Percentiles rank a stretch among this genome's conserved stretches.
Conservation (phyloP, 2,113 vertebrate species). For the Scalopus aquaticus region DNA sequence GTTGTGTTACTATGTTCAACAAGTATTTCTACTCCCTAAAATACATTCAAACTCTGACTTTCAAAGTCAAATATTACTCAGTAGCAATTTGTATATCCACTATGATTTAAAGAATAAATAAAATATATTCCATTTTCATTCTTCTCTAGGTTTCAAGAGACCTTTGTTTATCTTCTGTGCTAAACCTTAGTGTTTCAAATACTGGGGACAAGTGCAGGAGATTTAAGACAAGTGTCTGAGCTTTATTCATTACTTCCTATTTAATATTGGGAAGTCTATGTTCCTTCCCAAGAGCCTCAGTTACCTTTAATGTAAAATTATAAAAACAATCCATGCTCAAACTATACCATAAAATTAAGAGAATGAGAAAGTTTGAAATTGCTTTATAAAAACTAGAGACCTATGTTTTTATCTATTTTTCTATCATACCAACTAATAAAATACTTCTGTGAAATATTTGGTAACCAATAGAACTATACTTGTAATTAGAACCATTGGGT, state of each 20-base stretch:
- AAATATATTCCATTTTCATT: neutral
- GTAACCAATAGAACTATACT: neutral
- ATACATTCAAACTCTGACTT: neutral
- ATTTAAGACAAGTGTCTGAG: neutral
- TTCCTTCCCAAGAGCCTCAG: neutral
- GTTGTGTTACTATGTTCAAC: neutral
- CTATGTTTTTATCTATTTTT: neutral
- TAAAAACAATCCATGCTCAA: conserved; percentile 21
- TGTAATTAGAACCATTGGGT: neutral
- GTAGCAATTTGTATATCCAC: neutral
- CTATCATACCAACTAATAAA: neutral
- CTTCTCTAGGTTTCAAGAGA: neutral
- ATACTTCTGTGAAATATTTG: neutral
- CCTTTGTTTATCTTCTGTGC: neutral
- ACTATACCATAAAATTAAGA: neutral
- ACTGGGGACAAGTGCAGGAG: neutral
- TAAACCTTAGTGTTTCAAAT: neutral
- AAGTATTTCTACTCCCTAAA: neutral
- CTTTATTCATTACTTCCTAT: neutral
- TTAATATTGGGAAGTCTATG: neutral
- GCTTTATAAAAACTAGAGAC: conserved; percentile 35
- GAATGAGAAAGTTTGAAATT: conserved; percentile 11
- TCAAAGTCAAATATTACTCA: neutral
- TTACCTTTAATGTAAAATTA: conserved; percentile 10
- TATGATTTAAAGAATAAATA: neutral